Evolutionary conservation across 2,888 invertebrate species (phyloP).

Genomic region (Abscondita cerata): DNA sequence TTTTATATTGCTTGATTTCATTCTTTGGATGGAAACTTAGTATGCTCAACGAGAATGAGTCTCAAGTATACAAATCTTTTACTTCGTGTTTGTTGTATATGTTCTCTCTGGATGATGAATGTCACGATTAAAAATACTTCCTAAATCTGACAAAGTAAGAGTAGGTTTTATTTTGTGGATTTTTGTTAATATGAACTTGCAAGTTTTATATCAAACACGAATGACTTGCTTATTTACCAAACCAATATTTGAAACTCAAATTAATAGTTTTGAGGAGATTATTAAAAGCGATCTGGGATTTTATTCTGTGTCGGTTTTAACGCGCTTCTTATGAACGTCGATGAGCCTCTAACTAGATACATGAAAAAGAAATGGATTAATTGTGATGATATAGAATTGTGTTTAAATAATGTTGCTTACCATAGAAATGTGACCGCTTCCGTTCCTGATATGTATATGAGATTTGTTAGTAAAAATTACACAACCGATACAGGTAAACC

Average conservation of each 20-base stretch:
- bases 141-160: constrained; percentile 39
- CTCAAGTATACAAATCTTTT: constrained; percentile 22
- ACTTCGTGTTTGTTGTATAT: constrained; percentile 33
- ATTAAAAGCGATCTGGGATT: constrained; percentile 26
- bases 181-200: constrained; percentile 42
- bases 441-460: constrained; percentile 45
- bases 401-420: constrained; percentile 40
- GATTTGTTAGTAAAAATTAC: constrained; percentile 44
- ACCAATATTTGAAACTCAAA: constrained; percentile 42
- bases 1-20: neutral
- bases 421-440: constrained; percentile 43
- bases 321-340: constrained; percentile 35
- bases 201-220: constrained; percentile 44
- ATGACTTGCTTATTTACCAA: constrained; percentile 45
- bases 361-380: constrained; percentile 15
- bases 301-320: constrained; percentile 41
- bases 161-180: constrained; percentile 41
- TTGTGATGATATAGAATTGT: constrained; percentile 39
- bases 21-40: constrained; percentile 26
- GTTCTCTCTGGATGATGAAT: constrained; percentile 37
- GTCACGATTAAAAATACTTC: constrained; percentile 40
- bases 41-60: constrained; percentile 18
- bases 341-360: constrained; percentile 18
- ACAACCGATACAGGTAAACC: constrained; percentile 37
- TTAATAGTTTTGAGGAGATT: constrained; percentile 43